Conservation (phyloP, 2,113 vertebrate genomes). For the Rafetus swinhoei region DNA sequence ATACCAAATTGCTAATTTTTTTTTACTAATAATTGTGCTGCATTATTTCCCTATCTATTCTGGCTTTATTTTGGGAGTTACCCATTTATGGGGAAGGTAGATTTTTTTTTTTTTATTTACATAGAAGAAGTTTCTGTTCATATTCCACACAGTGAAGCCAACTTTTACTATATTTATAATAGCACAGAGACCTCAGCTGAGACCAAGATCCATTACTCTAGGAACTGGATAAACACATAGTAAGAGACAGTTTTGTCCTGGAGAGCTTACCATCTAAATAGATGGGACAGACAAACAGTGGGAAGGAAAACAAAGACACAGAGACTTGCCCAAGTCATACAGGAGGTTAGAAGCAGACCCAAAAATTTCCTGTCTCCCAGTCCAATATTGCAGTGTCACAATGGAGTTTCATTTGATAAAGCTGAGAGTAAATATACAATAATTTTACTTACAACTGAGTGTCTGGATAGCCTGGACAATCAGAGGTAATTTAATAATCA, state of each 20-base stretch:
- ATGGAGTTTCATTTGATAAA: not conserved
- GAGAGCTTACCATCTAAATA: not conserved
- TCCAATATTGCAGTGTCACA: fast-evolving
- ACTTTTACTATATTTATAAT: not conserved
- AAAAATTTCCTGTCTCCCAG: conserved; percentile 16
- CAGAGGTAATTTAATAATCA: not conserved
- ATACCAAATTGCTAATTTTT: not conserved
- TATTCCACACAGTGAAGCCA: not conserved
- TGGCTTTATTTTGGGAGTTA: conserved; percentile 5
- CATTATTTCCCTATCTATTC: not conserved
- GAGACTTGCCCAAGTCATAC: not conserved
- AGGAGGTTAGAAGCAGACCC: not conserved
- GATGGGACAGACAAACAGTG: not conserved
- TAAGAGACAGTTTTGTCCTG: not conserved
- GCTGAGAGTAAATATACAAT: not conserved
- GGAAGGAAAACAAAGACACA: not conserved
- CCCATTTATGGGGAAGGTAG: not conserved
- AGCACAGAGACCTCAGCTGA: not conserved
- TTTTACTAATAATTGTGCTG: not conserved
- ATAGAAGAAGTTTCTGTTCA: not conserved
- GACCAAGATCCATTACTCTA: not conserved
- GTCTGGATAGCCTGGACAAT: not conserved
- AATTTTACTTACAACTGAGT: not conserved
- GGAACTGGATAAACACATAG: not conserved
- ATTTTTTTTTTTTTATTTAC: conserved; percentile 12